Percentiles rank a stretch among this genome's conserved stretches.
Conservation (phyloP, 1,140 invertebrate genomes). For the Maconellicoccus hirsutus region DNA sequence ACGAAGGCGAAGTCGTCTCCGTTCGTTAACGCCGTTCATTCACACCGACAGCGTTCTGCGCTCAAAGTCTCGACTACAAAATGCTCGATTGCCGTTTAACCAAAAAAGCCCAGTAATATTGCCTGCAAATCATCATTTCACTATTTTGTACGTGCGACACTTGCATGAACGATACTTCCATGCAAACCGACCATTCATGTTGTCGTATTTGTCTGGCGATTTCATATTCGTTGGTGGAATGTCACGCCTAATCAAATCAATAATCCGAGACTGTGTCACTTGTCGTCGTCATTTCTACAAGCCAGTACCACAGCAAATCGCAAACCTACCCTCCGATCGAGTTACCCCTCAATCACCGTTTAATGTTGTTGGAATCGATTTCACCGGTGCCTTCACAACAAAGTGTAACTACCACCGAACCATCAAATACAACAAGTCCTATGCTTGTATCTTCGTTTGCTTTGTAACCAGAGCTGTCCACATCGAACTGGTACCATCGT, state of each 20-base stretch:
- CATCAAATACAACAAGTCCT: slow-evolving; percentile 33
- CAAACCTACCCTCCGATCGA: slow-evolving; percentile 30
- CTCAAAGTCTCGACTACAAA: slow-evolving; percentile 25
- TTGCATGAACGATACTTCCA: slow-evolving; percentile 32
- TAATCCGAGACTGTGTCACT: slow-evolving; percentile 30
- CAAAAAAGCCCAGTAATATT: slow-evolving; percentile 27
- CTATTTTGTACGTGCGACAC: slow-evolving; percentile 32
- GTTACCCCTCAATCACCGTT: slow-evolving; percentile 32
- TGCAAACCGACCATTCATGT: slow-evolving; percentile 29
- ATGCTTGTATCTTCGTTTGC: slow-evolving; percentile 28
- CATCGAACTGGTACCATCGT: neutral
- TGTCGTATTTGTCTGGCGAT: slow-evolving; percentile 28
- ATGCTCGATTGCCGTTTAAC: slow-evolving; percentile 15
- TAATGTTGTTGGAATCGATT: slow-evolving; percentile 34
- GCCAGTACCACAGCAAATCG: slow-evolving; percentile 32
- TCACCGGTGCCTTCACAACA: slow-evolving; percentile 35
- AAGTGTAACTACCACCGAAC: slow-evolving; percentile 31
- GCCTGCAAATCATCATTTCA: slow-evolving; percentile 30
- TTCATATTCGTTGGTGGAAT: slow-evolving; percentile 32
- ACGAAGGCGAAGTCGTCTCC: neutral
- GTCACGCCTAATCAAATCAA: slow-evolving; percentile 26
- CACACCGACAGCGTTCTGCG: slow-evolving; percentile 25
- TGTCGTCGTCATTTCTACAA: slow-evolving; percentile 28
- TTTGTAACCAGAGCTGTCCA: neutral
- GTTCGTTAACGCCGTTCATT: slow-evolving; percentile 25